phyloP scores from a whole-genome alignment of 2,113 vertebrate genomes.

The Acrocephalus kingi region DNA sequence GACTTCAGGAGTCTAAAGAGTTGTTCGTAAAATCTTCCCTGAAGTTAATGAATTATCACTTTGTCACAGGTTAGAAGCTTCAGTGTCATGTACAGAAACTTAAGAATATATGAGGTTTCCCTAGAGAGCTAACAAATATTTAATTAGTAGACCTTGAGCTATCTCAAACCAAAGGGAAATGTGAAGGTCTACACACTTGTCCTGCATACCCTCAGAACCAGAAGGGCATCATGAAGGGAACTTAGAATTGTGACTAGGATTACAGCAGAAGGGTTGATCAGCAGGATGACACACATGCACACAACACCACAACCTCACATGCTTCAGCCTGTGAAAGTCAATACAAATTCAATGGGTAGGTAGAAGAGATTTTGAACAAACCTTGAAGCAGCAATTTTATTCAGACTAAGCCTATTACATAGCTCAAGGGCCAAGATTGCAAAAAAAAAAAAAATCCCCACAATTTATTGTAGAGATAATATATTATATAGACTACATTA shows the following conservation, averaged over 20 bases:
- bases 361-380: not conserved
- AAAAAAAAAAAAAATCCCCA: too few relatives aligned
- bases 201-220: not conserved
- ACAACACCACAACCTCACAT: not conserved
- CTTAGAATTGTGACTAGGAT: not conserved
- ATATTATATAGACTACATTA: not conserved
- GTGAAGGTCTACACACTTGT: not conserved
- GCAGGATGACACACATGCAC: not conserved
- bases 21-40: not conserved
- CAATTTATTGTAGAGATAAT: not conserved
- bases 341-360: not conserved
- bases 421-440: not conserved
- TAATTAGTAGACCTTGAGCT: not conserved
- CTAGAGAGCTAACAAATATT: not conserved
- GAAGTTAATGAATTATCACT: not conserved
- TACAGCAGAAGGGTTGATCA: not conserved
- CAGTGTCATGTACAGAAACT: not conserved
- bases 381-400: not conserved
- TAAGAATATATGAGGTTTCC: not conserved
- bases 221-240: not conserved
- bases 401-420: not conserved
- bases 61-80: not conserved
- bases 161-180: not conserved
- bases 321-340: not conserved
- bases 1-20: not conserved